Evolutionary conservation across 30 jellyfish, hydroid and myxozoan species (phyloP), one percentile per base, ranked within the genome.

Genomic region (Chrysaora quinquecirrha): DNA sequence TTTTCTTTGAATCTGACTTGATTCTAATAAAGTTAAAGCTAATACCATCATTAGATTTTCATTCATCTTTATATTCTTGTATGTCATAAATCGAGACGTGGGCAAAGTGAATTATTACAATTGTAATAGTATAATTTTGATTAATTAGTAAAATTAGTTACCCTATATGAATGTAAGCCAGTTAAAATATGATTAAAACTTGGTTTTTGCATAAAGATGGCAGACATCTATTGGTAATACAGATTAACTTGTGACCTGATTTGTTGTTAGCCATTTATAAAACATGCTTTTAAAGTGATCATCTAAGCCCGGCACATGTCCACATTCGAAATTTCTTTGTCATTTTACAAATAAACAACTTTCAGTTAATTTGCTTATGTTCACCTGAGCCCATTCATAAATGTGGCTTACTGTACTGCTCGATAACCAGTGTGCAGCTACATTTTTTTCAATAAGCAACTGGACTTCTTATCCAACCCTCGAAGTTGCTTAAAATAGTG

Each of bases 51-150:
- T 82, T 46, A 82, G 79, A 82, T 82, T 75, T 71, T 85, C 62
- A 62, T 62, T 82, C 92, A 35, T 34, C 16, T 32, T 34, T 10
- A 22, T 11, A 3, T 20, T 35, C 35, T 50, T 70, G 38, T 52
- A 65, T 29, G 92, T 85, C 54, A 70, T 70, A 68, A 68, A 82
- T 38, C 92, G 71, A 82, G 92, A 82, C 92, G 30, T 58, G 61
- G 49, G 35, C 38, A 82, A 71, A 61, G 74, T 24, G 48, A 82
- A 60, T 82, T 49, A 67, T 33, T 24, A 68, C 23, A 25, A 69
- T 47, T 28, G 73, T 68, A 82, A 69, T 82, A 35, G 76, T 66
- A 48, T 82, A 58, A 82, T 31, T 49, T 82, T 43, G 92, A 70
- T 82, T 71, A 58, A 82, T 54, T 50, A 56, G 48, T 50, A 22